A percentile compares a stretch with the other conserved stretches of the same genome.
Evolutionary conservation across 2,113 vertebrate genomes (phyloP).

Genomic region (Anarhynchus alexandrinus): DNA sequence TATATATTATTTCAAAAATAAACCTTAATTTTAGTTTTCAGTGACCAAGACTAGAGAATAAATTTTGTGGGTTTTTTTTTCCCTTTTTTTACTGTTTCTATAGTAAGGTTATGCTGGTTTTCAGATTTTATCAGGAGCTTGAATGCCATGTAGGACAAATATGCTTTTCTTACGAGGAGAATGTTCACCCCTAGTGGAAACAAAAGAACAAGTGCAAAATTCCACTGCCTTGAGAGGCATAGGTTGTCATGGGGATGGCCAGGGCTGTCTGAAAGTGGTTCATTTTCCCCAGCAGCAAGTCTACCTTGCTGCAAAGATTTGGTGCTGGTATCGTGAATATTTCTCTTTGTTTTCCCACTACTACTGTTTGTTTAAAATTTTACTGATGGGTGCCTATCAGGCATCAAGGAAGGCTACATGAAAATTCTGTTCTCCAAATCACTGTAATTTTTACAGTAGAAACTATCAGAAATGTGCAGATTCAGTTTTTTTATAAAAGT

Average conservation of each 20-base stretch:
- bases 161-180: neutral
- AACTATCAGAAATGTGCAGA: neutral
- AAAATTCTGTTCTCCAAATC: neutral
- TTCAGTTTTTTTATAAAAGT: neutral
- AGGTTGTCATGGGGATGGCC: slow-evolving; percentile 26
- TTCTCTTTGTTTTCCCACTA: neutral
- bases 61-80: neutral
- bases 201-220: neutral
- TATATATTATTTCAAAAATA: neutral
- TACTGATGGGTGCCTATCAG: neutral
- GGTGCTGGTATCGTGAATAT: neutral
- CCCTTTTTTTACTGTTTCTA: neutral
- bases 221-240: neutral
- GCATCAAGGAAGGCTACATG: neutral
- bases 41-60: neutral
- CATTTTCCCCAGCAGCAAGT: neutral
- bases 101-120: neutral
- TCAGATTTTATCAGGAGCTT: neutral
- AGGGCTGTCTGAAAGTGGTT: neutral
- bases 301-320: neutral
- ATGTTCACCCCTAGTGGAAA: neutral
- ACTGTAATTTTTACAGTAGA: neutral
- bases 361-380: neutral
- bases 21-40: neutral
- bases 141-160: neutral